Evolutionary conservation across 2,797 vertebrate species (phyloP).

Genomic region (Aulostomus chinensis): DNA sequence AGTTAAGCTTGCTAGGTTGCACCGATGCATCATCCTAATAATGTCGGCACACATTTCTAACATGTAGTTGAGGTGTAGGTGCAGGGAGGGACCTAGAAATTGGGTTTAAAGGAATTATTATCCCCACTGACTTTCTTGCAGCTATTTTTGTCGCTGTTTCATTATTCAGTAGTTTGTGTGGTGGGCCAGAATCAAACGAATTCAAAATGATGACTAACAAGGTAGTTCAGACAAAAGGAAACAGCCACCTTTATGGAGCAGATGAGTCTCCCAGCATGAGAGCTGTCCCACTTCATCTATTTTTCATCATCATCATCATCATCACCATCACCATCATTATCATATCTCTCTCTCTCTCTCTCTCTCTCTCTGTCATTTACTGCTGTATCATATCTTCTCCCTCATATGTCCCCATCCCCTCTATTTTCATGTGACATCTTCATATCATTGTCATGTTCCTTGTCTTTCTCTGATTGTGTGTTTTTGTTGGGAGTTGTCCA

Average conservation of each 20-base stretch:
- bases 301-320: slow-evolving; percentile 46
- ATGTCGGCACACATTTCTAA: neutral
- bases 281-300: slow-evolving; percentile 65
- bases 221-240: slow-evolving; percentile 49
- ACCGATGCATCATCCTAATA: neutral
- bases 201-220: slow-evolving; percentile 39
- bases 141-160: slow-evolving; percentile 22
- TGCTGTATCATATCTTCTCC: slow-evolving; percentile 13
- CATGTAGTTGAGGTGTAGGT: slow-evolving; percentile 1
- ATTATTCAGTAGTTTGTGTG: slow-evolving; percentile 26
- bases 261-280: slow-evolving; percentile 69
- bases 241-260: slow-evolving; percentile 53
- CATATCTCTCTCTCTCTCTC: neutral
- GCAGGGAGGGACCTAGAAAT: neutral
- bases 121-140: neutral
- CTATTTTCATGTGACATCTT: slow-evolving; percentile 7
- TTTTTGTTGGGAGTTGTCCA: too few species aligned
- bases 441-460: slow-evolving; percentile 7
- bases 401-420: neutral
- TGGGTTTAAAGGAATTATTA: neutral
- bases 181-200: slow-evolving; percentile 32
- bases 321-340: neutral
- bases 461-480: neutral
- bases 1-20: neutral
- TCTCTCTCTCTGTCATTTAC: slow-evolving; percentile 18